Base-by-base conservation (phyloP, 2,113 vertebrate species). In the Microtus richardsoni region DNA sequence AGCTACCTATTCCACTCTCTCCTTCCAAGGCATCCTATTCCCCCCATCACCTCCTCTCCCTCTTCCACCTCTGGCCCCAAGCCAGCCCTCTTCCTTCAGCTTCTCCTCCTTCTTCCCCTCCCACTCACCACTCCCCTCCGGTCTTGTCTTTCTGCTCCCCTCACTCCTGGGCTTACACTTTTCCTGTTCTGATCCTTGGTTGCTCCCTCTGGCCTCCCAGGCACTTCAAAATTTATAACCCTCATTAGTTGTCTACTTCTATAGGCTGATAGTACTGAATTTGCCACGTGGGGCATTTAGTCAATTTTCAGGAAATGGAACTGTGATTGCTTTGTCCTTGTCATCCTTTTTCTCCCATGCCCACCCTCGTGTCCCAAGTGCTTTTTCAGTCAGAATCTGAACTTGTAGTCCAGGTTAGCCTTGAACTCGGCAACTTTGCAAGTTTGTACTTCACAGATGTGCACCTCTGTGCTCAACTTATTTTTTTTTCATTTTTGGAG, bases 11-110 rank as follows among this genome's bases (percentile, higher is more conserved):
- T 58, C 49, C 16, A 8, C 14, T 12, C 39, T 60, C 26, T 12
- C 14, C 11, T 62, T 62, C 80, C 36, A 10, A 36, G 12, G 52
- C 2, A 5, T 83, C 13, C 13, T 1, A 2, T 0, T 2, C 7
- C 24, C 26, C 3, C 6, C 26, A 39, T 26, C 3, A 4, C 60
- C 26, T 64, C 60, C 58, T 39, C 39, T 30, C 13, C n/a, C 24
- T 83, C 22, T 58, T 60, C 77, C 49, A 79, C 52, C 33, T 58
- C 33, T 11, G 3, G 19, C 33, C 49, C 16, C 9, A 60, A 39
- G 12, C n/a, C 21, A 7, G 13, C 7, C 2, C 58, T 41, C 24
- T 62, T 83, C 54, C 8, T n/a, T 28, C n/a, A 62, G 58, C n/a
- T 41, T 30, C 58, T 83, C 14, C 4, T 3, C 16, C 26, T 9